These are phyloP conservation scores for Homalodisca vitripennis DNA, from an alignment of 1,140 invertebrate species.

Conservation along the genomic window DNA sequence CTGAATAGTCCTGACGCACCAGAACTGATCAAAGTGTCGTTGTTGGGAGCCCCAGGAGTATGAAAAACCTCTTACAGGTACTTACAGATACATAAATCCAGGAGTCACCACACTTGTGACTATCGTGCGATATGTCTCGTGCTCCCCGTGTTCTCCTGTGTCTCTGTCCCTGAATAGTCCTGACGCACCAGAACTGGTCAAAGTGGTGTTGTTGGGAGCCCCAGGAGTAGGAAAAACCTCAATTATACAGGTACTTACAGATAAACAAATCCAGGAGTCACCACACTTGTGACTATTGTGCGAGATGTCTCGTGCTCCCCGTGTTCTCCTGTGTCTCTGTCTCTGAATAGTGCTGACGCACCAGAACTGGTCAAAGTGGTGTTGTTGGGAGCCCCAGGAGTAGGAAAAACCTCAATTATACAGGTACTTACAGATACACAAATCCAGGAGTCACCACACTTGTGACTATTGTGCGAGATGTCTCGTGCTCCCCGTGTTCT, in stretches of 20 bases:
- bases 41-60: not conserved
- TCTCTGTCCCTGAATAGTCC: too few species aligned
- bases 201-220: not conserved
- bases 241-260: too few species aligned
- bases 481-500: not conserved
- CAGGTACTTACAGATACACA: too few species aligned
- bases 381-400: not conserved
- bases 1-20: not conserved
- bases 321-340: not conserved
- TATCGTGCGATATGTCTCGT: too few species aligned
- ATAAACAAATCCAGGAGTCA: too few species aligned
- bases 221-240: too few species aligned
- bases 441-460: too few species aligned
- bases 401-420: not conserved
- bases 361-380: not conserved
- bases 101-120: too few species aligned
- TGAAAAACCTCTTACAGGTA: not conserved
- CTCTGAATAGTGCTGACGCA: not conserved
- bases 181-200: not conserved
- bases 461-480: not conserved
- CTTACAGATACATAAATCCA: too few species aligned
- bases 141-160: too few species aligned
- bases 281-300: too few species aligned
- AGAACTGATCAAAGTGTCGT: not conserved
- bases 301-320: too few species aligned